Conservation (phyloP, 2,888 invertebrate genomes). For the Nephrotoma appendiculata region DNA sequence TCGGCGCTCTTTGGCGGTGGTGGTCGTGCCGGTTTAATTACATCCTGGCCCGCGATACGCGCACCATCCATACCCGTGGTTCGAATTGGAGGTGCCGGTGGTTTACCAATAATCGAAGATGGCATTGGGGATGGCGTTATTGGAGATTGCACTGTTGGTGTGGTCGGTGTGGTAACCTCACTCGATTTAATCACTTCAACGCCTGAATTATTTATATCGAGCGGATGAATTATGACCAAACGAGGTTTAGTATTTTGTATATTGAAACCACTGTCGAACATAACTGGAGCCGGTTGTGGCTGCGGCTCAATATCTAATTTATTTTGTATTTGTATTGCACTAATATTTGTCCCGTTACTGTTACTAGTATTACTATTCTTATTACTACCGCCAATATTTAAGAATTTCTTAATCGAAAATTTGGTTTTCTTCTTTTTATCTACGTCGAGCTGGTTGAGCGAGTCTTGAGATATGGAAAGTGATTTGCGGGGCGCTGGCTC, state of each 20-base stretch:
- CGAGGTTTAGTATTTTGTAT: slow-evolving; percentile 53
- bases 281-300: not conserved
- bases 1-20: slow-evolving; percentile 59
- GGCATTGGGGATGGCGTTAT: slow-evolving; percentile 10
- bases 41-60: slow-evolving; percentile 33
- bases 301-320: slow-evolving; percentile 36
- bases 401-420: slow-evolving; percentile 70
- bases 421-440: slow-evolving; percentile 53
- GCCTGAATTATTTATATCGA: slow-evolving; percentile 67
- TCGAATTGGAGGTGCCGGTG: slow-evolving; percentile 66
- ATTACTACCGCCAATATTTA: slow-evolving; percentile 47
- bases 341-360: not conserved
- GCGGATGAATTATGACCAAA: slow-evolving; percentile 75
- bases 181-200: slow-evolving; percentile 61
- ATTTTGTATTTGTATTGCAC: slow-evolving; percentile 22
- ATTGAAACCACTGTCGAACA: not conserved
- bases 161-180: slow-evolving; percentile 17
- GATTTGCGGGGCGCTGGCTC: slow-evolving; percentile 55
- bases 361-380: not conserved
- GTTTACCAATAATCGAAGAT: slow-evolving; percentile 34
- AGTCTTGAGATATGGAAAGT: slow-evolving; percentile 62
- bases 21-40: slow-evolving; percentile 51
- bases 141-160: slow-evolving; percentile 28
- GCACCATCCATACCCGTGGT: slow-evolving; percentile 18
- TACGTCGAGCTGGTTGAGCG: slow-evolving; percentile 34